A percentile compares a stretch with the other conserved stretches of the same genome.
These are phyloP conservation scores for Galemys pyrenaicus DNA, from an alignment of 2,113 vertebrate species.

Conservation along the genomic window DNA sequence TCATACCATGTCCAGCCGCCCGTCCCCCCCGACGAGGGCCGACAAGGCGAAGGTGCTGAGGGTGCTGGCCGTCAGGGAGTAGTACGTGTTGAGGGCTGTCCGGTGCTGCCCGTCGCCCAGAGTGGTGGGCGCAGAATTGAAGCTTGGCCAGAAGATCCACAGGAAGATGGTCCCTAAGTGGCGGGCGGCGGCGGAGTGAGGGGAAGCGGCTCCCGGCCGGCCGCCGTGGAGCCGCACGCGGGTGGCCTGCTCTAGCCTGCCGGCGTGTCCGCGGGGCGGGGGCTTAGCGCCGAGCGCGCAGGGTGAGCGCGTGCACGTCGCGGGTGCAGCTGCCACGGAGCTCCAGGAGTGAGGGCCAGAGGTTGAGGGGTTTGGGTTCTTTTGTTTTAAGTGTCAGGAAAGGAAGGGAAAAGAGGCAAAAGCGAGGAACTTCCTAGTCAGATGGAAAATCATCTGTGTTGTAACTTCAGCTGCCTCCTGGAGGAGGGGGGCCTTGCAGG, in stretches of 20 bases:
- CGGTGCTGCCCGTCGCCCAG: slow-evolving; percentile 88
- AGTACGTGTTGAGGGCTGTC: slow-evolving; percentile 93
- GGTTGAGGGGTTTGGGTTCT: neutral
- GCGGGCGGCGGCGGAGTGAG: neutral
- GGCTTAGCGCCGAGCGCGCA: fast-evolving
- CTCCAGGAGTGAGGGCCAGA: neutral
- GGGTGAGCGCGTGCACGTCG: no score
- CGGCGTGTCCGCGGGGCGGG: neutral
- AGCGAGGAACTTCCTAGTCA: neutral
- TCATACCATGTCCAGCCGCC: slow-evolving; percentile 91
- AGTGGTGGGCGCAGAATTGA: slow-evolving; percentile 88
- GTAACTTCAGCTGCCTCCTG: neutral
- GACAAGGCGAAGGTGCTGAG: slow-evolving; percentile 89
- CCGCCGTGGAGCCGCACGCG: neutral
- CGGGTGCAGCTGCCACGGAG: no score
- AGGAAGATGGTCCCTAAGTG: slow-evolving; percentile 92
- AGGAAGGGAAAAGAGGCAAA: neutral
- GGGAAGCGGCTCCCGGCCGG: neutral
- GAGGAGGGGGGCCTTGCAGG: neutral
- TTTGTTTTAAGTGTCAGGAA: neutral
- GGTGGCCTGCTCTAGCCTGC: neutral
- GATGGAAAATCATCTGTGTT: neutral
- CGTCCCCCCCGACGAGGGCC: slow-evolving; percentile 84
- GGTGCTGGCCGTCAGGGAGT: slow-evolving; percentile 91
- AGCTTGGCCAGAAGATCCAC: slow-evolving; percentile 99